Percentiles rank a stretch among this genome's conserved stretches.
Evolutionary conservation across 2,113 vertebrate genomes (phyloP).

Genomic region (Nibea coibor): DNA sequence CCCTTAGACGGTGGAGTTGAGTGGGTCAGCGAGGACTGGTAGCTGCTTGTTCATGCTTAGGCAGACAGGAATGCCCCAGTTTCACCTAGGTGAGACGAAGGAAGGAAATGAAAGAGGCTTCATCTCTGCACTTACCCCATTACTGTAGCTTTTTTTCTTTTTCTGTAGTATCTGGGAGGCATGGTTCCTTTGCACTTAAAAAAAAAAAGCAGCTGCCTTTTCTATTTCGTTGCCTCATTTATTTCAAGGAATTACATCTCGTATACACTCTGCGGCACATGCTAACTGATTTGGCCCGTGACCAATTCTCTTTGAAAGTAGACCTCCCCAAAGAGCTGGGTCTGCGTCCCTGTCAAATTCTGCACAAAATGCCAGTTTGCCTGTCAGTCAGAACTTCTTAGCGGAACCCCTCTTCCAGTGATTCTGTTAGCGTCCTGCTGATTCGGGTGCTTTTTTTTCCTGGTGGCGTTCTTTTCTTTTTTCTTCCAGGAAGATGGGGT

Average conservation of each 20-base stretch:
- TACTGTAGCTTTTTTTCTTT: background rate
- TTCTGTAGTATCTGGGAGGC: background rate
- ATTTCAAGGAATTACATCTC: background rate
- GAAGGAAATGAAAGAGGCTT: constrained; percentile 22
- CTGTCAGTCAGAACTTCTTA: constrained; percentile 59
- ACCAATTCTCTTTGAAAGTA: constrained; percentile 37
- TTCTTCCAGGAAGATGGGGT: constrained; percentile 56
- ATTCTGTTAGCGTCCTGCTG: constrained; percentile 60
- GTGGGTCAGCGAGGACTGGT: constrained; percentile 38
- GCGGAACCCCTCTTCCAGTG: constrained; percentile 29
- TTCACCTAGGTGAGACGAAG: constrained; percentile 38
- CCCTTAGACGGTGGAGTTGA: constrained; percentile 37
- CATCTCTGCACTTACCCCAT: background rate
- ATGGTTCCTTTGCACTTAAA: constrained; percentile 14
- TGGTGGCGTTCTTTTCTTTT: constrained; percentile 26
- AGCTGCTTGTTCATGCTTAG: constrained; percentile 36
- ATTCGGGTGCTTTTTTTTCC: constrained; percentile 21
- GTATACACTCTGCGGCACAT: background rate
- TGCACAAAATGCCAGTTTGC: constrained; percentile 43
- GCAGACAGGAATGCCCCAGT: constrained; percentile 45
- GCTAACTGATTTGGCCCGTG: constrained; percentile 29
- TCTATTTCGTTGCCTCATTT: background rate
- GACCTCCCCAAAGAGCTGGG: constrained; percentile 52
- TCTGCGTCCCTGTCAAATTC: constrained; percentile 55
- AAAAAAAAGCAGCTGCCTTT: background rate